Evolutionary conservation across 2,113 vertebrate species (phyloP).

Genomic region (Bombycilla garrulus): DNA sequence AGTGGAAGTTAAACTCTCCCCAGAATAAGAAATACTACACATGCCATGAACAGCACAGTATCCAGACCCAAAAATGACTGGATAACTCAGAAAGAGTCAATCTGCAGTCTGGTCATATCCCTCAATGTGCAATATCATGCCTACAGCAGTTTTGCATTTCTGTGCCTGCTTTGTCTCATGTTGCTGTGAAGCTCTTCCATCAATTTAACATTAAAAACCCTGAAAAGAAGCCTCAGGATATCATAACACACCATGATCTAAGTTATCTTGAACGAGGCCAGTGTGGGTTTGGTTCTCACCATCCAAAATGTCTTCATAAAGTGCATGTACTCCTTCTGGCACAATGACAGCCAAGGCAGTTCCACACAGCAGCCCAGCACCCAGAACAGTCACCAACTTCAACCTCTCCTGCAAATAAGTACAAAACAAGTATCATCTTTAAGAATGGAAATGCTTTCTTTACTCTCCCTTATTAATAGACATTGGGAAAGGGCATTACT

Average conservation of each 20-base stretch:
- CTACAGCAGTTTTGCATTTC: background rate
- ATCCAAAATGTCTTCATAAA: conserved; percentile 95
- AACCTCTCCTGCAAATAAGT: conserved; percentile 84
- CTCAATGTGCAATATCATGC: background rate
- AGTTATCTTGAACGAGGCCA: background rate
- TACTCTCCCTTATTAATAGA: background rate
- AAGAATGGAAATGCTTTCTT: background rate
- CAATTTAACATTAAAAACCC: background rate
- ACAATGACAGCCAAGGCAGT: conserved; percentile 97
- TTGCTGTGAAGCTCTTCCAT: background rate
- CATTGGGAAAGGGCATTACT: background rate
- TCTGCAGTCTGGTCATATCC: background rate
- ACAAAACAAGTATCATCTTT: conserved; percentile 15
- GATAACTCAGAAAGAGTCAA: background rate
- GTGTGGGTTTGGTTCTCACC: conserved; percentile 73
- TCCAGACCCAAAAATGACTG: background rate
- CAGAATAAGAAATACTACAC: background rate
- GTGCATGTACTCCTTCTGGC: conserved; percentile 96
- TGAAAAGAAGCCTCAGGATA: background rate
- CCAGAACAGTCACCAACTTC: conserved; percentile 94
- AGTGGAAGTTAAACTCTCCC: background rate
- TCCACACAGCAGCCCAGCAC: conserved; percentile 94
- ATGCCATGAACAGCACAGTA: background rate
- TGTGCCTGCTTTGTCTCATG: background rate
- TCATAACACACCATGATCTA: background rate